phyloP scores from a whole-genome alignment of 2,113 vertebrate species.

The Cathartes aura region DNA sequence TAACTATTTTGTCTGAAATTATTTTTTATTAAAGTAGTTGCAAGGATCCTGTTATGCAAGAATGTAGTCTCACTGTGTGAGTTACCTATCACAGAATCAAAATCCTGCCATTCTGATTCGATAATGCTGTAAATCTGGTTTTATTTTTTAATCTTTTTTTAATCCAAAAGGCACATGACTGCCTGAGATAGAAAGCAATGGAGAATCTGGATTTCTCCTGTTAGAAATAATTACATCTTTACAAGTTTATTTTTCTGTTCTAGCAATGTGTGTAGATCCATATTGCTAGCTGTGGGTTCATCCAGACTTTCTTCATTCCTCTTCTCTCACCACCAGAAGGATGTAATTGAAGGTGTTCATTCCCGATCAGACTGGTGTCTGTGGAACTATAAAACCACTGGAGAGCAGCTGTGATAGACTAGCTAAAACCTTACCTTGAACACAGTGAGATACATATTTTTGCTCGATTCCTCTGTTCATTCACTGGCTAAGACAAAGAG shows the following conservation, averaged over 20 bases:
- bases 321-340: neutral
- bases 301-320: neutral
- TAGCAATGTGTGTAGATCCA: neutral
- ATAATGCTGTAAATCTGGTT: neutral
- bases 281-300: neutral
- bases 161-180: neutral
- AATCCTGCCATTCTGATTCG: neutral
- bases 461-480: neutral
- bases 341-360: neutral
- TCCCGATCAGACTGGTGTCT: neutral
- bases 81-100: neutral
- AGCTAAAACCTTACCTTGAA: neutral
- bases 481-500: neutral
- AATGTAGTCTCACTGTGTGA: neutral
- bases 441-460: neutral
- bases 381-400: neutral
- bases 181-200: neutral
- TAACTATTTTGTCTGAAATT: neutral
- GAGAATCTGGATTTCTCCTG: neutral
- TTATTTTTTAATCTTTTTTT: neutral
- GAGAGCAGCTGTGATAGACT: neutral
- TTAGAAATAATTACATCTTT: neutral
- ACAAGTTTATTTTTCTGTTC: neutral
- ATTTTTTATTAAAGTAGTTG: neutral
- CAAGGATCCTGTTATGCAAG: neutral